Base-by-base conservation (phyloP, 2,113 vertebrate genomes). In the Takifugu flavidus region DNA sequence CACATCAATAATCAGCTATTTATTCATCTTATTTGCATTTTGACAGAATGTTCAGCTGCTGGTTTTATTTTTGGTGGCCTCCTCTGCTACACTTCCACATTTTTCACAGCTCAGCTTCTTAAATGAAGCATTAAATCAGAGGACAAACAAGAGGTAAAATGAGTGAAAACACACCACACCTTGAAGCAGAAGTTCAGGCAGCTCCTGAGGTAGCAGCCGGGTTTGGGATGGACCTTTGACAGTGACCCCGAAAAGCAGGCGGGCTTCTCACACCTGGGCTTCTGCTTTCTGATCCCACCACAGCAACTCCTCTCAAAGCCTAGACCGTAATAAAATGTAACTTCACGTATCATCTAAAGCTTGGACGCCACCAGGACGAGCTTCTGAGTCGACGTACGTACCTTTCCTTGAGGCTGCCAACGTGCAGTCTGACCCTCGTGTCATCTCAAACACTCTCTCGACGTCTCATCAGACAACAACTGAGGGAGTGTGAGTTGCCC, bases 391-490 rank as follows among this genome's bases (percentile, higher is more conserved):
- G 43, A 13, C 47, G 53, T n/a, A 81, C 88, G 3, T 89, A 91
- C 90, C 90, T 85, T 72, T 74, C 27, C 72, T 49, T 46, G 82
- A 68, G 53, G 39, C 49, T 49, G 57, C 65, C 42, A 70, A 57
- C 13, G 59, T 28, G 34, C 58, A 70, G 13, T 86, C 71, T 80
- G 83, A 88, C 66, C 71, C 79, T 25, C 70, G 75, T 78, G 78
- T 87, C 89, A 91, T 90, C 65, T 82, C 84, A 77, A 76, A 70
- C 58, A 67, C 62, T 57, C 61, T 78, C 70, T 81, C 59, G 39
- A 64, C 56, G 31, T 70, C 50, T 71, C 53, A 75, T 54, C 56
- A 8, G 58, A 67, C 69, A 72, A 25, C 74, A 55, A 65, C 60
- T 82, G 80, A 86, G 45, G 78, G 77, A 84, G 75, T 77, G 7